Base-by-base conservation (phyloP, 1,140 invertebrate species). In the Teleogryllus occipitalis region DNA sequence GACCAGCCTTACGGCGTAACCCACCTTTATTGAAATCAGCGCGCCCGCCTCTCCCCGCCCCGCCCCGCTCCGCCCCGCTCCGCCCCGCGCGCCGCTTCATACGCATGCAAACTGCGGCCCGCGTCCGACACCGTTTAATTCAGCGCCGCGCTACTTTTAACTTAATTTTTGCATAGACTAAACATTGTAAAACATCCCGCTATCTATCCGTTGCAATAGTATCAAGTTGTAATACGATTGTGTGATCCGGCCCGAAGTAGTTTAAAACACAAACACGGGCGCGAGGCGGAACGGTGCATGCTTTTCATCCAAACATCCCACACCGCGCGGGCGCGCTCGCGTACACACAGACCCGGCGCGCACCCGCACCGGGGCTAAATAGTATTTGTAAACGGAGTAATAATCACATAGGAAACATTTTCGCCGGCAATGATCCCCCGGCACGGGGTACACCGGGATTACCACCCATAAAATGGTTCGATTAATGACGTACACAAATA, bases 401-500 rank as follows among this genome's bases (percentile, higher is more conserved):
- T 65, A 65, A 65, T 65, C 54, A 65, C 54, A 65, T 65, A 65
- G 54, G 54, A 65, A 65, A 65, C 54, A 65, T 65, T 65, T 65
- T 65, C 54, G 18, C 7, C 18, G 54, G 10, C 54, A 65, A 65
- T 65, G 54, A 65, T 65, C 54, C 54, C 54, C 54, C 54, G 54
- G 54, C 54, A 18, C 54, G 18, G 54, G 54, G 54, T 65, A 65
- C 54, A 65, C 18, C 54, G 18, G 54, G 54, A 65, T 65, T 65
- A 65, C 54, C 54, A 65, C 10, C 54, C 54, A 18, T 65, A 65
- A 65, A 65, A 65, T 65, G 54, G 54, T 65, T 65, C 54, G 54
- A 65, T 65, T 65, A 65, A 65, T 65, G 54, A 65, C 54, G 54
- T 65, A 65, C 54, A 65, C 54, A 65, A 65, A 65, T 65, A 65